phyloP scores from a whole-genome alignment of 2,113 vertebrate species.

The Promerops cafer region DNA sequence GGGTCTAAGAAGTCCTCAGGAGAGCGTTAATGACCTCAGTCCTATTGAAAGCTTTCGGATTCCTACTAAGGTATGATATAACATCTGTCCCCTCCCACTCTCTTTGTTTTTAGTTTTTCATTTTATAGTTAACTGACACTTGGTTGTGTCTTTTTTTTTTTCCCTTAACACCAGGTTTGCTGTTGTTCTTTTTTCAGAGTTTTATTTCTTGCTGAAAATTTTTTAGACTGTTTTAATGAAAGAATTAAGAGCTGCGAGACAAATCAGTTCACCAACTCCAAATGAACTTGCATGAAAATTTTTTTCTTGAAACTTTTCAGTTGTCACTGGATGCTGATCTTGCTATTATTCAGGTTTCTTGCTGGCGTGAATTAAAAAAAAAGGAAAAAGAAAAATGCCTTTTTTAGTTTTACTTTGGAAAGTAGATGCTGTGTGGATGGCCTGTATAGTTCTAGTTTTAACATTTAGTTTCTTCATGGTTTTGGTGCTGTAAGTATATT shows the following conservation, averaged over 20 bases:
- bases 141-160: not conserved
- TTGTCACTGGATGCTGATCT: not conserved
- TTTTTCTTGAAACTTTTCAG: not conserved
- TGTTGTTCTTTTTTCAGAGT: not conserved
- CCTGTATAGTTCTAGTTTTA: not conserved
- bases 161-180: not conserved
- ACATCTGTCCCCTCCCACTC: not conserved
- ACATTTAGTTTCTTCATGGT: not conserved
- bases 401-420: not conserved
- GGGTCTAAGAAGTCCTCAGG: conserved; percentile 94
- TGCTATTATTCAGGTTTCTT: not conserved
- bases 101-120: not conserved
- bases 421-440: not conserved
- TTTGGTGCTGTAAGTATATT: not conserved
- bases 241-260: not conserved
- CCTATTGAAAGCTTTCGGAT: conserved; percentile 89
- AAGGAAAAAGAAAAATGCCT: not conserved
- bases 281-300: not conserved
- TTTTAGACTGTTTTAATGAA: not conserved
- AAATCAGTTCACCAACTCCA: not conserved
- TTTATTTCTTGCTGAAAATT: not conserved
- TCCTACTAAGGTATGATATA: conserved; percentile 84
- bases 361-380: not conserved
- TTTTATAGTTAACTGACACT: not conserved
- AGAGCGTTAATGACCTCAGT: conserved; percentile 89